Conservation (phyloP, 1,140 invertebrate species). For the Lithobius niger region DNA sequence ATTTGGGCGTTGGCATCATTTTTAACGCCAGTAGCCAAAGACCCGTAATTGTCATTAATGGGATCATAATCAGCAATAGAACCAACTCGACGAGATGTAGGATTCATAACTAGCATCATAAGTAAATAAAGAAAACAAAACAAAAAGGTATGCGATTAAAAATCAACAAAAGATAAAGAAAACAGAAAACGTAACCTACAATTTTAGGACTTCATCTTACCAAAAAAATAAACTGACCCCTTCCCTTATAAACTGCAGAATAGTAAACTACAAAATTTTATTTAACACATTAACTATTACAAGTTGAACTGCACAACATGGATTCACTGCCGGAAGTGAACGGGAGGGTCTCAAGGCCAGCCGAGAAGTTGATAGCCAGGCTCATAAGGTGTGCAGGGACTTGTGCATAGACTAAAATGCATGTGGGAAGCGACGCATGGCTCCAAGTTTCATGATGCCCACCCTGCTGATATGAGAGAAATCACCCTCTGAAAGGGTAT, state of each 20-base stretch:
- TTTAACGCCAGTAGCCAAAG: constrained; percentile 37
- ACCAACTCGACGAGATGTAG: constrained; percentile 57
- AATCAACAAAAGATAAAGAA: background rate
- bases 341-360: no score
- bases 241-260: background rate
- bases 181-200: background rate
- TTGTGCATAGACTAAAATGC: no score
- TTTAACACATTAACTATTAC: no score
- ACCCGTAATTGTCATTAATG: constrained; percentile 77
- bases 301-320: no score
- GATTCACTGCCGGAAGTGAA: no score
- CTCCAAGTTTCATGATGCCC: no score
- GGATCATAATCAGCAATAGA: constrained; percentile 93
- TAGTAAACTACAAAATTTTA: background rate
- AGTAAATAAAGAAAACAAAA: background rate
- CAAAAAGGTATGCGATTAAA: constrained; percentile 2
- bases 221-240: constrained; percentile 1
- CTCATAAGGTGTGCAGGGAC: no score
- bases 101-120: constrained; percentile 38
- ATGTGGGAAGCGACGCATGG: no score
- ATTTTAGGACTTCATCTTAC: background rate
- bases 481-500: no score
- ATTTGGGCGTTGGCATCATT: no score
- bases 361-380: no score
- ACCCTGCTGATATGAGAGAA: no score